Evolutionary conservation across 1,140 invertebrate species (phyloP).

Genomic region (Teleogryllus occipitalis): DNA sequence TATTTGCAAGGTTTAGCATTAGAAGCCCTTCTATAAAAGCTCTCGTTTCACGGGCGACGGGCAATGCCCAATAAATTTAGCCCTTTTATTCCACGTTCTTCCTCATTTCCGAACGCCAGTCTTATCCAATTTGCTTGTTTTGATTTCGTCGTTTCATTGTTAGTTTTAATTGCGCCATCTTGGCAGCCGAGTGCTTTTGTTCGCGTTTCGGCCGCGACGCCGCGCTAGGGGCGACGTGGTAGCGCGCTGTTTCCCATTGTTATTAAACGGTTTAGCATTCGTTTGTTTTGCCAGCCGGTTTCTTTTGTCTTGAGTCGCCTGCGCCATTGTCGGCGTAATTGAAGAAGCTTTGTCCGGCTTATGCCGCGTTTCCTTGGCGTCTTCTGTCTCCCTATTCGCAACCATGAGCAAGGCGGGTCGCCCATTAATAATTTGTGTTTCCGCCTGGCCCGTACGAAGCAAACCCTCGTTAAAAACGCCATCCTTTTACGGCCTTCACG

Average conservation of each 20-base stretch:
- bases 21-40: no score
- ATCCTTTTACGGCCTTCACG: no score
- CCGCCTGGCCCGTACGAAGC: not conserved
- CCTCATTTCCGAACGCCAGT: no score
- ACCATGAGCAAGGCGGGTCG: no score
- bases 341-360: not conserved
- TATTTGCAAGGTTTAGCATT: no score
- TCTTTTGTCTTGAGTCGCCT: not conserved
- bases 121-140: no score
- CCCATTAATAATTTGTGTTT: not conserved
- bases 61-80: no score
- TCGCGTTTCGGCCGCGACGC: not conserved
- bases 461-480: not conserved
- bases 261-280: slow-evolving; percentile 5
- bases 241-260: not conserved
- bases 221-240: not conserved
- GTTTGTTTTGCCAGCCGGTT: not conserved
- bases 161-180: no score
- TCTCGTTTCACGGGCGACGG: no score
- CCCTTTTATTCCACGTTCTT: no score
- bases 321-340: not conserved
- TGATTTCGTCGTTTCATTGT: no score
- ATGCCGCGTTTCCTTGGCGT: not conserved
- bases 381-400: not conserved
- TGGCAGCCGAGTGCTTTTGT: not conserved